Conservation (phyloP, 2,113 vertebrate genomes). For the Benitochromis conjunctus region DNA sequence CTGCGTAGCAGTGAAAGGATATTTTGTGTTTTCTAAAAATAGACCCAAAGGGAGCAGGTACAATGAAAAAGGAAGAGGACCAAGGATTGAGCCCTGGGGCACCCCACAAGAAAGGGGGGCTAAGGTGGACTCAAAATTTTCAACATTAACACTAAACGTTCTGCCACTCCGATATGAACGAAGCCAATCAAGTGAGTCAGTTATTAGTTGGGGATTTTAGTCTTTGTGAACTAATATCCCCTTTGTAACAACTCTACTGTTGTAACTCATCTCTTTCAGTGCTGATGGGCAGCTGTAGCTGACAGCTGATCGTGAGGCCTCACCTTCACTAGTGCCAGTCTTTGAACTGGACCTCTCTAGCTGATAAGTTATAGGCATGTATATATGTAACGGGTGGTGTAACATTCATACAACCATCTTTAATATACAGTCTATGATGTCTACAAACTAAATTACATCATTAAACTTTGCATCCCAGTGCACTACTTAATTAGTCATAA, state of each 20-base stretch:
- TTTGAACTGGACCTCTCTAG: neutral
- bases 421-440: neutral
- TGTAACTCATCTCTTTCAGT: neutral
- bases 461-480: neutral
- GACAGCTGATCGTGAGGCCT: neutral
- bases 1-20: too few relatives aligned
- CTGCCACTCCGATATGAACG: too few relatives aligned
- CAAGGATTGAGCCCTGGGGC: too few relatives aligned
- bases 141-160: too few relatives aligned
- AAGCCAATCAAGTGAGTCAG: neutral
- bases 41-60: too few relatives aligned
- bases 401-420: accelerated
- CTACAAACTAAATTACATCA: neutral
- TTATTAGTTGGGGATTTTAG: too few relatives aligned
- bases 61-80: too few relatives aligned
- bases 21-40: too few relatives aligned
- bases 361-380: neutral
- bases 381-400: neutral
- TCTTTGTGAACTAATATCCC: neutral
- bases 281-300: neutral
- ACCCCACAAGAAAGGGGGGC: too few relatives aligned
- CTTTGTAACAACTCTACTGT: accelerated
- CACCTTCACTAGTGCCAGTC: neutral
- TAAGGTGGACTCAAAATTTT: too few relatives aligned
- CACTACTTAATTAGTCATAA: neutral